Evolutionary conservation across 2,113 vertebrate genomes (phyloP).

Genomic region (Pseudonaja textilis): DNA sequence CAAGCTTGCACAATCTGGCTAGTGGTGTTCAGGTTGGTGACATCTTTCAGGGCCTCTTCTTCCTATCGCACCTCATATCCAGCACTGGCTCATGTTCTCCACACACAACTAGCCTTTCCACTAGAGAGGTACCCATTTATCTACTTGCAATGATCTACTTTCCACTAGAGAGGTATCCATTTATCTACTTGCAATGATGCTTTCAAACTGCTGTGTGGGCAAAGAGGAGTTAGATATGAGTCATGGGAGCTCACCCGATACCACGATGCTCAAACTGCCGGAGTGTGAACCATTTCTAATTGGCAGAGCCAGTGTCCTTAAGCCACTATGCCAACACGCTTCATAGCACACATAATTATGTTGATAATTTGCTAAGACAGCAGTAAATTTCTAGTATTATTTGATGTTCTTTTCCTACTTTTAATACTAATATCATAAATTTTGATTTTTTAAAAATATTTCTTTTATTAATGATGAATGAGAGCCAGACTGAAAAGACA

Average conservation of each 20-base stretch:
- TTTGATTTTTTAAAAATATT: constrained; percentile 72
- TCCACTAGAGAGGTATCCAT: neutral
- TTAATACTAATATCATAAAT: constrained; percentile 60
- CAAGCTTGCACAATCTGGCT: neutral
- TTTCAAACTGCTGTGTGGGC: neutral
- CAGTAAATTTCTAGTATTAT: constrained; percentile 52
- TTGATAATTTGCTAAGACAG: constrained; percentile 42
- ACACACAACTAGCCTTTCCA: neutral
- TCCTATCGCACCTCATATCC: neutral
- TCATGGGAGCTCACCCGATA: neutral
- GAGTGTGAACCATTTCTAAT: neutral
- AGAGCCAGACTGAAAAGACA: constrained; percentile 71
- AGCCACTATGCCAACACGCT: neutral
- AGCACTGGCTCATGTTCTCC: neutral
- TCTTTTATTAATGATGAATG: constrained; percentile 75
- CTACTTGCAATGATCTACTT: too few relatives aligned
- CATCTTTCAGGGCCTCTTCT: neutral
- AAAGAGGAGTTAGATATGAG: neutral
- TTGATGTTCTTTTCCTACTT: constrained; percentile 55
- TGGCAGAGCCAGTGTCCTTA: neutral
- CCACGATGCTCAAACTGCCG: neutral
- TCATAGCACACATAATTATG: neutral
- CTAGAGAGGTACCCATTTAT: neutral
- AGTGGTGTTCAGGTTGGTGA: neutral
- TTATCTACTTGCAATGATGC: neutral